Evolutionary conservation across 2,888 invertebrate genomes (phyloP).

Genomic region (Ctena decussata): DNA sequence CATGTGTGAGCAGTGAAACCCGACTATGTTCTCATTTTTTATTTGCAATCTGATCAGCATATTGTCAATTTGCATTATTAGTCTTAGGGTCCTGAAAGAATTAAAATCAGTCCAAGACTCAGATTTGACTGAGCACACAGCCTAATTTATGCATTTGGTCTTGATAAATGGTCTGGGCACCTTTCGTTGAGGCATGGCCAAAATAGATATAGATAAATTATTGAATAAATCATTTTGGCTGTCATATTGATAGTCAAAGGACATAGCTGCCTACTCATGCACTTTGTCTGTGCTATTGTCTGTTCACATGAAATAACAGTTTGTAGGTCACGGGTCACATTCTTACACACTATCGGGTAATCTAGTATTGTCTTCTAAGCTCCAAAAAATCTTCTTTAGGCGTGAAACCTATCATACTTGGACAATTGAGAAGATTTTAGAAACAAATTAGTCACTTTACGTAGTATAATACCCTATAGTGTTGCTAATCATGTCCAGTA

Average conservation of each 20-base stretch:
- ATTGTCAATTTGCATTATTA: too few species aligned
- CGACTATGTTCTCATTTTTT: too few species aligned
- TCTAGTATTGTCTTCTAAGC: conserved; percentile 10
- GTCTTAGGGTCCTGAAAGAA: too few species aligned
- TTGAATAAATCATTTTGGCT: neutral
- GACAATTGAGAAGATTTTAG: neutral
- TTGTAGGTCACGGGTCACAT: conserved; percentile 37
- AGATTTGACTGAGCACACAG: too few species aligned
- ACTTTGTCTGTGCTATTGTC: conserved; percentile 16
- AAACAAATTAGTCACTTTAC: neutral
- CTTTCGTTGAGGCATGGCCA: too few species aligned
- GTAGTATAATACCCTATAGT: neutral
- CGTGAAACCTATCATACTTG: conserved; percentile 38
- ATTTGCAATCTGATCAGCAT: too few species aligned
- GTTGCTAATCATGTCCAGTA: neutral
- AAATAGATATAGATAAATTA: too few species aligned
- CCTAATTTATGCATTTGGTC: too few species aligned
- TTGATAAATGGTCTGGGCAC: too few species aligned
- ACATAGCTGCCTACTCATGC: neutral
- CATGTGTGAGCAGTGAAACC: too few species aligned
- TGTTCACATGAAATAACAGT: conserved; percentile 8
- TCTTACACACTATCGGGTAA: conserved; percentile 9
- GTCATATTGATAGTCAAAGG: neutral
- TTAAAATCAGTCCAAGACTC: too few species aligned
- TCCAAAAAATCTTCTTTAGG: conserved; percentile 35